Base-by-base conservation (phyloP, 2,888 invertebrate species). In the Caradrina kadenii region DNA sequence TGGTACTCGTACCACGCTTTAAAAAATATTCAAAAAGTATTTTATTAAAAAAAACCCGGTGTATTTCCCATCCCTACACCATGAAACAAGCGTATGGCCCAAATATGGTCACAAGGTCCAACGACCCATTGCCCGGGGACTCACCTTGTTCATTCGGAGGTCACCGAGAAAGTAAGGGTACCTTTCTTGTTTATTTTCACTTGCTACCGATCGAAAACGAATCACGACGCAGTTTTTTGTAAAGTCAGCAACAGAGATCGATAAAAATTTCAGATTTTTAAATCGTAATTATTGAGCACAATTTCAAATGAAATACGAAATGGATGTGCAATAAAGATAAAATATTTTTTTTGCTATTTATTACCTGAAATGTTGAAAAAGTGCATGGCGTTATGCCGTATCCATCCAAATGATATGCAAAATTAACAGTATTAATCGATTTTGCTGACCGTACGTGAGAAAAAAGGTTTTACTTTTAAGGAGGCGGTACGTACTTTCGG, bases 81-180 rank as follows among this genome's bases (percentile, higher is more conserved):
- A 58, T 70, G 76, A 69, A 80, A 79, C 62, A 79, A 63, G 76
- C 80, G 80, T 73, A 81, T 83, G 80, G 63, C 59, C 82, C 86
- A 81, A 87, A 89, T 86, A 88, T 86, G 88, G 88, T 74, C 77
- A 71, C 89, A 88, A 90, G 89, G 92, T 88, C 90, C 88, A 87
- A 85, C 85, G 91, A 89, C 89, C 91, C 82, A 89, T 86, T 88
- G 87, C 85, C 85, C 81, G 79, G 66, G 71, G 79, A 73, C 73
- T 85, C 79, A 80, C 86, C 81, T 85, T 84, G 82, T 26, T 35
- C 56, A 71, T 60, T 83, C 87, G 78, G 83, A 72, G 76, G 69
- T 76, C 77, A 63, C 15, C 61, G 70, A 76, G 82, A 83, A 82
- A 82, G 86, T 71, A 76, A 76, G 65, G 80, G 68, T 48, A 45